Percentiles rank a stretch among this genome's conserved stretches.
phyloP scores from a whole-genome alignment of 2,797 vertebrate species.

The Gastrophryne carolinensis region DNA sequence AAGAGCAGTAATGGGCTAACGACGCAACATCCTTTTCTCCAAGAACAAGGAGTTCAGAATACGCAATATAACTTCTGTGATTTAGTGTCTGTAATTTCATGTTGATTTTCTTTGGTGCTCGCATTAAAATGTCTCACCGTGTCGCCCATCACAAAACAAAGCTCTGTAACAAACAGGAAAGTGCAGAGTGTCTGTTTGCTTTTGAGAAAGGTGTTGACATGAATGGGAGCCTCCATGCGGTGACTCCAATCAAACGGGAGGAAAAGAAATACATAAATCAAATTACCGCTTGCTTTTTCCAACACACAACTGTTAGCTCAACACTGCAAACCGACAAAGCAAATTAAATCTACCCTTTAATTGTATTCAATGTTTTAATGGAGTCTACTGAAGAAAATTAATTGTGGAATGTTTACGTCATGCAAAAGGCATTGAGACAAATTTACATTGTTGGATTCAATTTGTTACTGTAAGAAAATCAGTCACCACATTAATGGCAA shows the following conservation, averaged over 20 bases:
- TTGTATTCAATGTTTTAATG: conserved; percentile 38
- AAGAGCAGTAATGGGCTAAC: too few species aligned
- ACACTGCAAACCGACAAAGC: conserved; percentile 15
- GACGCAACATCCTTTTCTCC: too few species aligned
- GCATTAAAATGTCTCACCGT: conserved; percentile 13
- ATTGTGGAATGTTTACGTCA: conserved; percentile 15
- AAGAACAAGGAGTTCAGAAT: neutral
- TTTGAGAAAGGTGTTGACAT: neutral
- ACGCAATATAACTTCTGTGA: neutral
- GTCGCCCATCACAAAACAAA: conserved; percentile 8
- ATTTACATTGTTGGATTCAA: neutral
- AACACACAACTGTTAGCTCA: conserved; percentile 17
- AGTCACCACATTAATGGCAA: too few species aligned
- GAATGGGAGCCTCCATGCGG: neutral
- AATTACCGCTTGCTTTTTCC: conserved; percentile 11
- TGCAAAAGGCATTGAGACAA: conserved; percentile 14
- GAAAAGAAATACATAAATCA: conserved; percentile 12
- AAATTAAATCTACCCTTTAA: conserved; percentile 34
- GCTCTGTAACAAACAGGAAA: neutral
- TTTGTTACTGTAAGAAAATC: too few species aligned
- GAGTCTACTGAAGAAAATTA: conserved; percentile 18
- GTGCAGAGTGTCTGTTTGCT: neutral
- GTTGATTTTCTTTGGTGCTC: neutral
- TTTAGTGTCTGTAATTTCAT: neutral
- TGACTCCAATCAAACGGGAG: neutral